Evolutionary conservation across 2,797 vertebrate species (phyloP).

Genomic region (Corythornis leucogaster): DNA sequence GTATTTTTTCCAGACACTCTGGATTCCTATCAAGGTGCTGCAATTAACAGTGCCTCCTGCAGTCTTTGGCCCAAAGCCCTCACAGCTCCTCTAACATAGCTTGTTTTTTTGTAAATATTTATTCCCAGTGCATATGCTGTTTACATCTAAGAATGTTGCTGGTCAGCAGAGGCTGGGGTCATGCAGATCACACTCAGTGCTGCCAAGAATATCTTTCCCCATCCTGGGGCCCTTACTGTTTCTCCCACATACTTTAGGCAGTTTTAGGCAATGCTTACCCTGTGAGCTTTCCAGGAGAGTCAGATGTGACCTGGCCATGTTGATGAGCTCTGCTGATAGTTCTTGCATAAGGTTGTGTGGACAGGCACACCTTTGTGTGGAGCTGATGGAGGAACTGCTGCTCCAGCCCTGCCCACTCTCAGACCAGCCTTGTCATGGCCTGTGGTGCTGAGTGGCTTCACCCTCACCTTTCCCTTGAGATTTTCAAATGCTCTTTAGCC

Average conservation of each 20-base stretch:
- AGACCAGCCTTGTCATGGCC: neutral
- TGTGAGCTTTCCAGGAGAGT: neutral
- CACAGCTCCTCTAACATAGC: neutral
- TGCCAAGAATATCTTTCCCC: neutral
- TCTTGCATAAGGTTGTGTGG: neutral
- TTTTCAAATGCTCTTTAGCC: neutral
- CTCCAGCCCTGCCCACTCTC: neutral
- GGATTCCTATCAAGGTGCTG: neutral
- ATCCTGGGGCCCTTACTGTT: neutral
- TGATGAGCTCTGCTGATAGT: neutral
- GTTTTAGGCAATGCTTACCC: slow-evolving; percentile 8
- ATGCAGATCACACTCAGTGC: neutral
- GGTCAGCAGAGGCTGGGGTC: neutral
- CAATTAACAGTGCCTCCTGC: slow-evolving; percentile 1
- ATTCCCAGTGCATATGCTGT: slow-evolving; percentile 2
- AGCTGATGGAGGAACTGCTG: neutral
- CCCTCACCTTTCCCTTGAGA: neutral
- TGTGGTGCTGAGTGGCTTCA: neutral
- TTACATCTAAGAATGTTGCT: neutral
- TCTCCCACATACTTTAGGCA: neutral
- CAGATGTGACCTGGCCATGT: neutral
- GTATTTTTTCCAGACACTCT: neutral
- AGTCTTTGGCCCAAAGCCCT: neutral
- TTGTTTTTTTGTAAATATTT: slow-evolving; percentile 12
- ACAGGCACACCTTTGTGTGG: neutral